These are phyloP conservation scores for Podargus strigoides DNA, from an alignment of 2,797 vertebrate species.

Conservation along the genomic window DNA sequence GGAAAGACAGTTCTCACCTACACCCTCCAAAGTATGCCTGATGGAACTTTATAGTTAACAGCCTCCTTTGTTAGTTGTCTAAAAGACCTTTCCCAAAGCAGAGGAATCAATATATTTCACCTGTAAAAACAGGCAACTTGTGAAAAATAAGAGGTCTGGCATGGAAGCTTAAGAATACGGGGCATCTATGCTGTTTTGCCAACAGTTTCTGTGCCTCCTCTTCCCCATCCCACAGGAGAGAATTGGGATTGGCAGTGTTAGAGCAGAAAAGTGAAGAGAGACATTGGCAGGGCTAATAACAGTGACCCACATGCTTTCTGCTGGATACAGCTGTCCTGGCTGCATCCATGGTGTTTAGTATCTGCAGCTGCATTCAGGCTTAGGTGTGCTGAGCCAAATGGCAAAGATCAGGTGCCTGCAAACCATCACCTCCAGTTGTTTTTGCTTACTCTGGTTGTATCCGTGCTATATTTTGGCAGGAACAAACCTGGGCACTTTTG, in stretches of 20 bases:
- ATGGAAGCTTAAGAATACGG: not conserved
- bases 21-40: not conserved
- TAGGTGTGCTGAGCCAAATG: not conserved
- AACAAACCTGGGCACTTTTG: not conserved
- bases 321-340: not conserved
- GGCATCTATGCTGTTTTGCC: not conserved
- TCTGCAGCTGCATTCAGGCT: not conserved
- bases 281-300: not conserved
- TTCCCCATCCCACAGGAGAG: not conserved
- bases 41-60: not conserved
- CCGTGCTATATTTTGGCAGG: not conserved
- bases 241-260: not conserved
- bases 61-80: not conserved
- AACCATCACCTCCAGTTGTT: not conserved
- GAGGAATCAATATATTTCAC: not conserved
- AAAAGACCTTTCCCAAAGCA: not conserved
- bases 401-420: not conserved
- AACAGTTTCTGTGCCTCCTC: not conserved
- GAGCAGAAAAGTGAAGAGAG: not conserved
- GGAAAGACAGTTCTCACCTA: not conserved
- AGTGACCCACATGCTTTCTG: not conserved
- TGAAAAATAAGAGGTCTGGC: not conserved
- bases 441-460: not conserved
- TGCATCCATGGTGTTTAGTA: not conserved
- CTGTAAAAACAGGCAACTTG: not conserved